Percentiles rank a stretch among this genome's conserved stretches.
These are phyloP conservation scores for Drosophila arawakana DNA, from an alignment of 1,140 invertebrate species.

Conservation along the genomic window DNA sequence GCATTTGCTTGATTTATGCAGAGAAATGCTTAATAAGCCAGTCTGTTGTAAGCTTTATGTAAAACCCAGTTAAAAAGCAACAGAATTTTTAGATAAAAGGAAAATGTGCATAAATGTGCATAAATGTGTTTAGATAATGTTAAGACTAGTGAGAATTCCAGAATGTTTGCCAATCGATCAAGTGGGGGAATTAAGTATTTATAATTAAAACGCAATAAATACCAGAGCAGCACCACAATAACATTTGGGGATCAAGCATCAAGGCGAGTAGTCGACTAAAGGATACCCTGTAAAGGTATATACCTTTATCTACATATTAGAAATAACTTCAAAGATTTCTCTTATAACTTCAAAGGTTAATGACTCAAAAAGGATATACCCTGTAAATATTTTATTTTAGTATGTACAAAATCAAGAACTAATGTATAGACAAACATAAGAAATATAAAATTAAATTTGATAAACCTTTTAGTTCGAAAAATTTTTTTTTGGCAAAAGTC, in stretches of 20 bases:
- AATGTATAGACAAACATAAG: too few relatives aligned
- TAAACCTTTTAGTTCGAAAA: too few relatives aligned
- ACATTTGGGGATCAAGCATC: background rate
- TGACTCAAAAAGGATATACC: too few relatives aligned
- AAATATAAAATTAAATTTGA: too few relatives aligned
- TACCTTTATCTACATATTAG: too few relatives aligned
- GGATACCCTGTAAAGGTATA: background rate
- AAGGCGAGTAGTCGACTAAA: background rate
- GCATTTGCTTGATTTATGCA: background rate
- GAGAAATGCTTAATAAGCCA: conserved; percentile 6
- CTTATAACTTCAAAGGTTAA: too few relatives aligned
- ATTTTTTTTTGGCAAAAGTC: too few relatives aligned
- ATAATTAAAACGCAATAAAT: conserved; percentile 18
- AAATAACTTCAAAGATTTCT: too few relatives aligned
- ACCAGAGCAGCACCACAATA: conserved; percentile 6
- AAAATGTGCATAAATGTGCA: background rate
- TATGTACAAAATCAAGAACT: too few relatives aligned
- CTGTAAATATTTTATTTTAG: too few relatives aligned
- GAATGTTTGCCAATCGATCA: conserved; percentile 18
- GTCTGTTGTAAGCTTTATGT: background rate
- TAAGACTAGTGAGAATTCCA: background rate
- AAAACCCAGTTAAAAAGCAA: too few relatives aligned
- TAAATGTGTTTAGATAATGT: background rate
- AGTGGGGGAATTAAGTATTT: conserved; percentile 22
- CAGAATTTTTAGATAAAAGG: background rate